Base-by-base conservation (phyloP, 2,888 invertebrate genomes). In the Patella caerulea region DNA sequence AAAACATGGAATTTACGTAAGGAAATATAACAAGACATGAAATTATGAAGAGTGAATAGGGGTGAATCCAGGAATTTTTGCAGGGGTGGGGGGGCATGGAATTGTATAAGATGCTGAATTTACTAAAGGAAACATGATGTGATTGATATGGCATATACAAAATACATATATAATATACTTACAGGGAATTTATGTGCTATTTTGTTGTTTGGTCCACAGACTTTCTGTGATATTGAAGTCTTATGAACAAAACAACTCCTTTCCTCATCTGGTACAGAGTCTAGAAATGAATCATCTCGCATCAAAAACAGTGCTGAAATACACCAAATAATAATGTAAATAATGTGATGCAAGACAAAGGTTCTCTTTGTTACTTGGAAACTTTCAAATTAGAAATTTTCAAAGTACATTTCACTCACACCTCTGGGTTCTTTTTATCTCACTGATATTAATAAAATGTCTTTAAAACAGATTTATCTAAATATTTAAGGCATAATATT, bases 171-270 rank as follows among this genome's bases (percentile, higher is more conserved):
- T 24, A 24, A 14, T 29, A 52, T 34, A 82, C 87, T 84, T 84
- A 88, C 88, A 56, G 87, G 86, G 79, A 89, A 87, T 76, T 88
- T 88, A 78, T 87, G 85, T 55, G 85, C 79, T 54, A 88, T 86
- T 76, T 87, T 89, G 77, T 88, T 86, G 45, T 85, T 84, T 70
- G 79, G 78, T n/a, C 83, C 81, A 73, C 83, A 82, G 0, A 88
- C 81, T 75, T 86, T 86, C 59, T 86, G 85, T 19, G 88, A 87
- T 15, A 85, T 86, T 9, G 86, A 81, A n/a, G 86, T 85, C 71
- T 81, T 83, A 77, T 85, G 84, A 9, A 87, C 80, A 79, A 89
- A 87, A 77, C 84, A 83, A 15, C 84, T 81, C 69, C 78, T 83
- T 71, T 87, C 87, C 29, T 83, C 79, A 7, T 82, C 83, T 14